Conservation (phyloP, 2,113 vertebrate species). For the Dascyllus trimaculatus region DNA sequence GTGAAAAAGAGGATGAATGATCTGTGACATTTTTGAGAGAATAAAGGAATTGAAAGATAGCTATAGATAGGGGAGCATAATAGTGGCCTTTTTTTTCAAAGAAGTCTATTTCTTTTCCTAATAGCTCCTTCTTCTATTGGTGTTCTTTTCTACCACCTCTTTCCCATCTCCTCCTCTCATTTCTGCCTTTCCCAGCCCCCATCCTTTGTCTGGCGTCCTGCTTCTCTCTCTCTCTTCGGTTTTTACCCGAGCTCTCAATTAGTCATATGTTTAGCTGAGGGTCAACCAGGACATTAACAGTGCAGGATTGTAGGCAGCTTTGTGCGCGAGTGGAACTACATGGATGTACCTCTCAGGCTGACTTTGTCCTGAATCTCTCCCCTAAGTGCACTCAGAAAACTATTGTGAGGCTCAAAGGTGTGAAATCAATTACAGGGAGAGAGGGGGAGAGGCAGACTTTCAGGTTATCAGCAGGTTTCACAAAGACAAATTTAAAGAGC, state of each 20-base stretch:
- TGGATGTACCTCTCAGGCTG: slow-evolving; percentile 41
- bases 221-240: slow-evolving; percentile 41
- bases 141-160: slow-evolving; percentile 18
- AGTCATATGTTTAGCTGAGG: slow-evolving; percentile 63
- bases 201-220: slow-evolving; percentile 72
- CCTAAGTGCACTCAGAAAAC: slow-evolving; percentile 65
- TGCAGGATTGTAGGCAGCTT: slow-evolving; percentile 21
- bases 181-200: slow-evolving; percentile 62
- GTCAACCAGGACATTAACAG: slow-evolving; percentile 60
- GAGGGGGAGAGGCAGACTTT: slow-evolving; percentile 27
- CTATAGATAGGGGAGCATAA: slow-evolving; percentile 29
- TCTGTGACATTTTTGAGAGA: slow-evolving; percentile 53
- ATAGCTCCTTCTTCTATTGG: slow-evolving; percentile 16
- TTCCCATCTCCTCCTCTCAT: slow-evolving; percentile 48
- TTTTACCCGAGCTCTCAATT: slow-evolving; percentile 43
- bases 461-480: slow-evolving; percentile 33
- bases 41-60: slow-evolving; percentile 39
- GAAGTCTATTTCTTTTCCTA: slow-evolving; percentile 30
- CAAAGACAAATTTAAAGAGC: slow-evolving; percentile 25
- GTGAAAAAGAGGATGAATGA: slow-evolving; percentile 60
- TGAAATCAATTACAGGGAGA: slow-evolving; percentile 64
- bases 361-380: slow-evolving; percentile 62
- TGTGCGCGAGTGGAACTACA: slow-evolving; percentile 3
- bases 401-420: slow-evolving; percentile 56
- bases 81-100: slow-evolving; percentile 33